phyloP scores from a whole-genome alignment of 2,888 invertebrate species.

The Rugalucina vietnamica region DNA sequence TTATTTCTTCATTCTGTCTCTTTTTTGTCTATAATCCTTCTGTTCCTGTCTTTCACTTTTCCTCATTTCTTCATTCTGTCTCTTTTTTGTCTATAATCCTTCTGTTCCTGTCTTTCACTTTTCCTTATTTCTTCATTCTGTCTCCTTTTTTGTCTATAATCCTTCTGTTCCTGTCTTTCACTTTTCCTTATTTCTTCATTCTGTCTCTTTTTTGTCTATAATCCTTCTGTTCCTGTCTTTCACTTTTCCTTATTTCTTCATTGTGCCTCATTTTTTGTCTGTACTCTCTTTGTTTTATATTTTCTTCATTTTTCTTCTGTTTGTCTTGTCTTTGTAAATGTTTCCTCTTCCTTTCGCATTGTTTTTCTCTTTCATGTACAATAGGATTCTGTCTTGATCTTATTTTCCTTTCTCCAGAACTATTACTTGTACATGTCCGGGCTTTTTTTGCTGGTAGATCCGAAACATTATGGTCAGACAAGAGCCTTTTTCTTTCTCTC shows the following conservation, averaged over 20 bases:
- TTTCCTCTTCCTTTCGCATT: neutral
- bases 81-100: no score
- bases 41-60: no score
- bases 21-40: no score
- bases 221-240: neutral
- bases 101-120: no score
- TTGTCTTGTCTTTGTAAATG: neutral
- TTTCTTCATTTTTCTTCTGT: neutral
- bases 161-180: no score
- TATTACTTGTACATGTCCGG: neutral
- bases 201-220: neutral
- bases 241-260: neutral
- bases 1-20: no score
- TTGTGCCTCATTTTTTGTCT: neutral
- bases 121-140: no score
- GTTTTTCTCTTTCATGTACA: neutral
- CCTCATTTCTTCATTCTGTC: no score
- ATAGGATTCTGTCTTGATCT: slow-evolving; percentile 8
- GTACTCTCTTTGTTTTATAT: neutral
- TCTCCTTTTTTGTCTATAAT: no score
- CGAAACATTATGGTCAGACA: neutral
- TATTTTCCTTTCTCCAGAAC: neutral
- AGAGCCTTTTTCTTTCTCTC: neutral
- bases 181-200: neutral
- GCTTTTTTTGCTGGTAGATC: neutral